Evolutionary conservation across 2,888 invertebrate genomes (phyloP), one percentile per base, ranked within the genome.

Genomic region (Plagodis dolabraria): DNA sequence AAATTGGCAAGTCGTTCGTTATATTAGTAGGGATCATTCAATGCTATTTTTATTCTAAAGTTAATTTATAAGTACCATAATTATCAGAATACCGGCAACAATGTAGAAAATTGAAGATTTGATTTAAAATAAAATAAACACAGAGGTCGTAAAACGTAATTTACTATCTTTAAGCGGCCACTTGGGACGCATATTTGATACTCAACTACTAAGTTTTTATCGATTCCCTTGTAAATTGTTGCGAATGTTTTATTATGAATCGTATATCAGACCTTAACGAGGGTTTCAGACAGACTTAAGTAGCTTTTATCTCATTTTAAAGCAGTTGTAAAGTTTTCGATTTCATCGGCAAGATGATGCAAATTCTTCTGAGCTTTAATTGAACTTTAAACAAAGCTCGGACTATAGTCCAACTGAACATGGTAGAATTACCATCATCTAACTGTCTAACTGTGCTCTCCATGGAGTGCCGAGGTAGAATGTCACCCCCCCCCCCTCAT

Each of bases 261-360:
- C 87, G 86, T 92, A 91, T 92, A 91, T 92, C 89, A 89, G 82
- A 64, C 67, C 83, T 90, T 92, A 92, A 92, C 92, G 91, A 90
- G 89, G 82, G 67, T 69, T 73, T 66, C 73, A 76, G 82, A 75
- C 79, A 69, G 76, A 69, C 77, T 83, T 88, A 87, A 89, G 91
- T 87, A 90, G 89, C 85, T 83, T 83, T 88, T 89, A 89, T 86
- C 87, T 82, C 71, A 74, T 85, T 82, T 80, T 75, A 81, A 86
- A 87, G 84, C 86, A 81, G 83, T 87, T 85, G 83, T 83, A 78
- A 83, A 79, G 70, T 68, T 77, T 75, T 75, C 68, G 74, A 79
- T 77, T 76, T 75, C 76, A 76, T 69, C 69, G 57, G 56, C 65
- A 57, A 67, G 64, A 50, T 64, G 60, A 54, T 62, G 59, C 55